Evolutionary conservation across 2,888 invertebrate species (phyloP).

Genomic region (Sinohyriopsis cumingii): DNA sequence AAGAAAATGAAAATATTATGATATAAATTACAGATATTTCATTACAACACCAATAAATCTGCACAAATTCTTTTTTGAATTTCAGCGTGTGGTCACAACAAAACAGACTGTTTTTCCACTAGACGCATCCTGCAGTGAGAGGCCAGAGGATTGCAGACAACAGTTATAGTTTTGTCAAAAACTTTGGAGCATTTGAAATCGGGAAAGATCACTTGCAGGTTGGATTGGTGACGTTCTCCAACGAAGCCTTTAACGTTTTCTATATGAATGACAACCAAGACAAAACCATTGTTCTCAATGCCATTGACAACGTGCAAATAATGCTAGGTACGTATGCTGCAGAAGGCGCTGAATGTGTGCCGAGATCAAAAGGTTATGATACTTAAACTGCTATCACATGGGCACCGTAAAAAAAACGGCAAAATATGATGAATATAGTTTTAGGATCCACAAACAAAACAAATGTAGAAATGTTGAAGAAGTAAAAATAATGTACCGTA

Average conservation of each 20-base stretch:
- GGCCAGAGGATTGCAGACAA: conserved; percentile 30
- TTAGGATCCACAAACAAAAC: no score
- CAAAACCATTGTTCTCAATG: conserved; percentile 23
- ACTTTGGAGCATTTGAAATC: conserved; percentile 27
- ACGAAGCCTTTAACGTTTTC: conserved; percentile 27
- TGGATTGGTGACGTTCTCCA: conserved; percentile 39
- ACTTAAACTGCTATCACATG: no score
- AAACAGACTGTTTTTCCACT: conserved; percentile 40
- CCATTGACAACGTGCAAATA: conserved; percentile 24
- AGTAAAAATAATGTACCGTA: no score
- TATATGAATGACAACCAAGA: conserved; percentile 30
- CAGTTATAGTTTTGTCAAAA: conserved; percentile 41
- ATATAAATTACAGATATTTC: no score
- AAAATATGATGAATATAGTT: no score
- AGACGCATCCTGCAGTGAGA: conserved; percentile 42
- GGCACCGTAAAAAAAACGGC: no score
- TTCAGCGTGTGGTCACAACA: conserved; percentile 33
- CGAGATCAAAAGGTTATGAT: no score
- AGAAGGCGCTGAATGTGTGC: no score
- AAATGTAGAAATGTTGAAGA: no score
- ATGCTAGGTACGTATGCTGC: conserved; percentile 13
- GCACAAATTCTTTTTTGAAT: neutral
- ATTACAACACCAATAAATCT: no score
- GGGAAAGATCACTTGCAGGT: conserved; percentile 22
- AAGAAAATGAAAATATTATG: no score